Evolutionary conservation across 2,888 invertebrate species (phyloP), one percentile per base, ranked within the genome.

Genomic region (Melolontha melolontha): DNA sequence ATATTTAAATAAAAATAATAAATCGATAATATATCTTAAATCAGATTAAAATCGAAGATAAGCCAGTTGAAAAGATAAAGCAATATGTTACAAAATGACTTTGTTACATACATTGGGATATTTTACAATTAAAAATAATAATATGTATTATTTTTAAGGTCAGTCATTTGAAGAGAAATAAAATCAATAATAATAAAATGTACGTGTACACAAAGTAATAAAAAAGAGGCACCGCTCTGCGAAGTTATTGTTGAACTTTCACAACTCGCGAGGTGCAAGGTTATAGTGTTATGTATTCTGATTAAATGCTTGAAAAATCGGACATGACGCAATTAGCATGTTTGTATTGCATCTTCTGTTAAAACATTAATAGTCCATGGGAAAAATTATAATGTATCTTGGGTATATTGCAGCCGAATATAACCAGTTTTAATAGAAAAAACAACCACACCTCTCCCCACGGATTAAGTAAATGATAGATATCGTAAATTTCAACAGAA

Each of bases 361-460:
- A 1, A 22, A 22, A 22, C 22, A 22, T 22, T 22, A 22, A 22
- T 22, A 22, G 22, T 22, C 2, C 22, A 22, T 22, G 22, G 4
- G 4, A 22, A 22, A 4, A 34, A 34, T 34, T 34, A 34, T 10
- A 8, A 34, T 10, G 34, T 34, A 34, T 34, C 34, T 10, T 34
- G 34, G 6, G 34, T 34, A 34, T 34, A 49, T 22, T 22, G 22
- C 12, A 57, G 42, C 41, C 42, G 22, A 57, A 57, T 16, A 1
- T 57, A 57, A 57, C 55, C 27, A 22, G 27, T 57, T 11, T 39
- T 34, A 2, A 39, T 12, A 14, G 34, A 59, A 47, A 59, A 59
- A 47, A 34, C 59, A 59, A 59, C 59, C 59, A 59, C 59, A 59
- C 59, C 59, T 59, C 47, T 47, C 57, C 41, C 17, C 22, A 12